Conservation (phyloP, 2,113 vertebrate species). For the Calypte anna region DNA sequence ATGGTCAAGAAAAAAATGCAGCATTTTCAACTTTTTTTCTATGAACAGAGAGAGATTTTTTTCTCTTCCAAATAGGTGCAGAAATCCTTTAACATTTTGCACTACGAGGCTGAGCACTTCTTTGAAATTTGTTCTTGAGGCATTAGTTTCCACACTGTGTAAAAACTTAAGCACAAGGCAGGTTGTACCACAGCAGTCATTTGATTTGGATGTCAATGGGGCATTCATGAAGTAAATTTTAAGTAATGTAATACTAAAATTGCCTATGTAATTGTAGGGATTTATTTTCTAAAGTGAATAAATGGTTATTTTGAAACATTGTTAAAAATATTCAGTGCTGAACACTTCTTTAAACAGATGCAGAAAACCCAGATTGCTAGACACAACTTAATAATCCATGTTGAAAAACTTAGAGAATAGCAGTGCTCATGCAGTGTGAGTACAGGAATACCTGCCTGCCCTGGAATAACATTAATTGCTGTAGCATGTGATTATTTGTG, state of each 20-base stretch:
- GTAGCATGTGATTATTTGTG: background rate
- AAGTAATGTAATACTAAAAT: background rate
- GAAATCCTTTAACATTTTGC: background rate
- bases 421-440: background rate
- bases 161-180: background rate
- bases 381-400: background rate
- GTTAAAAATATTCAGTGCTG: background rate
- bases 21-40: background rate
- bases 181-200: rapidly evolving
- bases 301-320: background rate
- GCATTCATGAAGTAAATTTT: background rate
- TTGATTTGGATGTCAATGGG: background rate
- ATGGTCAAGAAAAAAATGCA: background rate
- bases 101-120: background rate
- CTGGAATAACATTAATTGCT: background rate
- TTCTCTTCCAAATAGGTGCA: background rate
- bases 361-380: background rate
- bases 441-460: background rate
- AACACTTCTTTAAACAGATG: background rate
- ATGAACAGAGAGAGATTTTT: background rate
- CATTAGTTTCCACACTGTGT: background rate
- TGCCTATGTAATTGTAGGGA: background rate
- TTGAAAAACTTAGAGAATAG: background rate
- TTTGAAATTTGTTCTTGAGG: background rate
- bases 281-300: background rate